Evolutionary conservation across 2,888 invertebrate species (phyloP), one percentile per base, ranked within the genome.

Genomic region (Xanthia icteritia): DNA sequence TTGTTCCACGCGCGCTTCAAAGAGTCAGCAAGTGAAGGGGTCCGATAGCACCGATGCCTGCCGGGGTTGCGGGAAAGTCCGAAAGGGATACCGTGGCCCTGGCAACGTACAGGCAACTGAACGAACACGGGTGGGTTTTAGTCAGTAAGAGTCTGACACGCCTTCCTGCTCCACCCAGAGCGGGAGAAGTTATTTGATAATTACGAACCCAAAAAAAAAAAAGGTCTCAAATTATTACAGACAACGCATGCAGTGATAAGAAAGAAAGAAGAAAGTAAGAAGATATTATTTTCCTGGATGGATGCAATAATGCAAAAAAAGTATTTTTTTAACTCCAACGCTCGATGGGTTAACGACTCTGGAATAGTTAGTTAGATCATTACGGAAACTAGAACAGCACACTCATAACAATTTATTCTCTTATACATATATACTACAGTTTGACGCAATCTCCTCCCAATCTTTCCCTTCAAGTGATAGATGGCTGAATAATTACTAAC

Each of bases 401-500:
- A 23, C 15, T 64, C 51, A 45, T 54, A 65, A 36, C 27, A 61
- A 39, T 54, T 67, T 48, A 54, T 74, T 11, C 23, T 48, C 39
- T 58, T 27, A n/a, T n/a, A 31, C 31, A 3, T 36, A 56, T 60
- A 71, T 42, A n/a, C 51, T 56, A 54, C 31, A 66, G 0, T 20
- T 70, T 51, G 54, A 56, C 65, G 23, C 36, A 73, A 74, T 75
- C 64, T 82, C 54, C 71, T 36, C 60, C 70, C 64, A 68, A 71
- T 85, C 51, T 64, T 68, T 77, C 72, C 48, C 36, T 15, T 20
- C 31, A 23, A 69, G 72, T 82, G 85, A 83, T 83, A 85, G 72
- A 83, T 85, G n/a, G 48, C 42, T 69, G 83, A 82, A 82, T 83
- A 83, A 81, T 85, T 76, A 83, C 77, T 56, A 82, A 77, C 74